Percentiles rank a stretch among this genome's conserved stretches.
phyloP scores from a whole-genome alignment of 1,140 invertebrate species.

The Limonius californicus region DNA sequence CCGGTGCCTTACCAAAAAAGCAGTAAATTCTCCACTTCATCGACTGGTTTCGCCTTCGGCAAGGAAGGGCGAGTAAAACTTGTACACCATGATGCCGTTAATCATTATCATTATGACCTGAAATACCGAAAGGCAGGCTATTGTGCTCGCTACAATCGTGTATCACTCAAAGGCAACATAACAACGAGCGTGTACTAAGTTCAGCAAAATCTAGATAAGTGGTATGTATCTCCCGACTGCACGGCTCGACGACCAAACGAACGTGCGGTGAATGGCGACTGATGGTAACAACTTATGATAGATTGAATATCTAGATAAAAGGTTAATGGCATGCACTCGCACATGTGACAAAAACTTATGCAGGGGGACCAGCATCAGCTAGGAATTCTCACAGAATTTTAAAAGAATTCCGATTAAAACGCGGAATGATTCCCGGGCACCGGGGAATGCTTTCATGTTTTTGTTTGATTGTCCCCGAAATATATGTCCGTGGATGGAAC shows the following conservation, averaged over 20 bases:
- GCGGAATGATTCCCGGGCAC: not conserved
- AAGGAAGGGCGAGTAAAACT: slow-evolving; percentile 1
- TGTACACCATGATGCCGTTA: not conserved
- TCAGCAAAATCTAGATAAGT: slow-evolving; percentile 13
- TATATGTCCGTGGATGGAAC: too few species aligned
- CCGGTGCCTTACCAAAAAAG: too few species aligned
- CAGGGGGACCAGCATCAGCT: not conserved
- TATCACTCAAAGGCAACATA: slow-evolving; percentile 14
- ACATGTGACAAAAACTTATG: slow-evolving; percentile 21
- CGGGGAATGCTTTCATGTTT: not conserved
- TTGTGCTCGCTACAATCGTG: slow-evolving; percentile 10
- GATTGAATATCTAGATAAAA: slow-evolving; percentile 25
- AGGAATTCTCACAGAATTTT: not conserved
- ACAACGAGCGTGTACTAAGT: slow-evolving; percentile 11
- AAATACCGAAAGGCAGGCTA: slow-evolving; percentile 11
- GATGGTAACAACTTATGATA: slow-evolving; percentile 26
- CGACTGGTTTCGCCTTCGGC: not conserved
- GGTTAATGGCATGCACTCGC: slow-evolving; percentile 26
- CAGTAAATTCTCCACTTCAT: too few species aligned
- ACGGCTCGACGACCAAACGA: slow-evolving; percentile 22
- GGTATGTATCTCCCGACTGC: slow-evolving; percentile 11
- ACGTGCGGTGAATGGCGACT: slow-evolving; percentile 27
- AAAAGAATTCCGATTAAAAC: not conserved
- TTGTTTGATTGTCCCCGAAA: too few species aligned
- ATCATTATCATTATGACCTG: slow-evolving; percentile 10